Percentiles rank a stretch among this genome's conserved stretches.
Conservation (phyloP, 2,797 vertebrate species). For the Clamator glandarius region DNA sequence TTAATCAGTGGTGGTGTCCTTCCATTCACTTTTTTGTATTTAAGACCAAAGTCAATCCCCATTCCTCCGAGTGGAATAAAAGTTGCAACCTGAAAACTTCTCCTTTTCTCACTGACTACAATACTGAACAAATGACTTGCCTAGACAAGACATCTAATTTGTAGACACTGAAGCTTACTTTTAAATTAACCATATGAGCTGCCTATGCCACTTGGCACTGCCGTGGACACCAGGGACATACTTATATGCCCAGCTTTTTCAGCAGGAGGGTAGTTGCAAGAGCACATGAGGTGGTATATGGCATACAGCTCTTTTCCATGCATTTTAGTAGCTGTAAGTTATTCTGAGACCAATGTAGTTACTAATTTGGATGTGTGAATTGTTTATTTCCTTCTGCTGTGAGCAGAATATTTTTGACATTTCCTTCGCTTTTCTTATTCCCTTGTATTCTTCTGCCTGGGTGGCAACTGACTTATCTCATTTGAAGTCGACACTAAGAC, state of each 20-base stretch:
- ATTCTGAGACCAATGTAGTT: neutral
- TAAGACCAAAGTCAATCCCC: neutral
- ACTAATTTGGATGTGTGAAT: neutral
- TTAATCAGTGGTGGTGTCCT: neutral
- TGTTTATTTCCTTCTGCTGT: slow-evolving; percentile 27
- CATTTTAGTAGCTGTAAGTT: neutral
- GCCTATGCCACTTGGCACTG: neutral
- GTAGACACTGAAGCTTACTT: neutral
- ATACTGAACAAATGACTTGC: neutral
- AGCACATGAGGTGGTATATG: neutral
- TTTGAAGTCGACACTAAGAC: neutral
- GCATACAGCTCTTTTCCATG: neutral
- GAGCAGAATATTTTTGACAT: neutral
- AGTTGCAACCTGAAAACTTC: neutral
- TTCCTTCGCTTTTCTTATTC: neutral
- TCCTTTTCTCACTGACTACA: neutral
- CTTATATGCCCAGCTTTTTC: neutral
- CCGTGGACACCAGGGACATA: neutral
- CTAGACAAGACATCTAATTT: neutral
- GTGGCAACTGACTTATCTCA: neutral
- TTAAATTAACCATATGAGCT: neutral
- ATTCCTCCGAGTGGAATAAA: neutral
- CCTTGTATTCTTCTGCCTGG: neutral
- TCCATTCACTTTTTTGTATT: neutral
- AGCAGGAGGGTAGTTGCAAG: neutral